Evolutionary conservation across 2,888 invertebrate genomes (phyloP).

Genomic region (Diabrotica balteata): DNA sequence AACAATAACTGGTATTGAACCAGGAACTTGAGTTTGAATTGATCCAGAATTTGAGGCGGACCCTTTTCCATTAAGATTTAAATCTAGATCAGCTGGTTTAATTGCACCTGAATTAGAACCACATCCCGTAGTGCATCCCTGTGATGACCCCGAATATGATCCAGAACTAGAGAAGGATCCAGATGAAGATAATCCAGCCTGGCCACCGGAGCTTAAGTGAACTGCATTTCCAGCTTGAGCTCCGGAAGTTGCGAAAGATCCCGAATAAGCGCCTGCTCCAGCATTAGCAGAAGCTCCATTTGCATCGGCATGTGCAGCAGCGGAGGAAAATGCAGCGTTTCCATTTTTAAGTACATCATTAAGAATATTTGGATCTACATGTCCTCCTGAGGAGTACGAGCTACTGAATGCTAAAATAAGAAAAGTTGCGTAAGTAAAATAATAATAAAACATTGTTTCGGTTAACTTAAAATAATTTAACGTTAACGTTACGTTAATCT

Average conservation of each 20-base stretch:
- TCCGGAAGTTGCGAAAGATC: slow-evolving; percentile 17
- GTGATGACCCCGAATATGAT: slow-evolving; percentile 11
- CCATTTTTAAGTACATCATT: slow-evolving; percentile 23
- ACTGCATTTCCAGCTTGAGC: not conserved
- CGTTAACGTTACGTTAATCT: too few species aligned
- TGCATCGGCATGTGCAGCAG: slow-evolving; percentile 19
- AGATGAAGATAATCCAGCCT: slow-evolving; percentile 5
- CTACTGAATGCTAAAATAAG: slow-evolving; percentile 40
- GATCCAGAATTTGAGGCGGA: not conserved
- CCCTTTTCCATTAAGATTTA: not conserved
- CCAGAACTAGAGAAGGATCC: slow-evolving; percentile 5
- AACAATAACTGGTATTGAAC: too few species aligned
- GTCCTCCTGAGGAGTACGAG: slow-evolving; percentile 31
- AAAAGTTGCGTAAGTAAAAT: not conserved
- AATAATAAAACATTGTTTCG: too few species aligned
- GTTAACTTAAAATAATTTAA: too few species aligned
- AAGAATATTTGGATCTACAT: slow-evolving; percentile 12
- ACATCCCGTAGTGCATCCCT: slow-evolving; percentile 2
- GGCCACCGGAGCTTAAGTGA: not conserved
- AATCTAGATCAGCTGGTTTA: too few species aligned
- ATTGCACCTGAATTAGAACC: not conserved
- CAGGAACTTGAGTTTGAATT: not conserved
- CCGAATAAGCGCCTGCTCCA: slow-evolving; percentile 14
- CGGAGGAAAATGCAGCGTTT: slow-evolving; percentile 18
- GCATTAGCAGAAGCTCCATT: slow-evolving; percentile 27